Conservation (phyloP, 2,797 vertebrate species). For the Periophthalmus magnuspinnatus region DNA sequence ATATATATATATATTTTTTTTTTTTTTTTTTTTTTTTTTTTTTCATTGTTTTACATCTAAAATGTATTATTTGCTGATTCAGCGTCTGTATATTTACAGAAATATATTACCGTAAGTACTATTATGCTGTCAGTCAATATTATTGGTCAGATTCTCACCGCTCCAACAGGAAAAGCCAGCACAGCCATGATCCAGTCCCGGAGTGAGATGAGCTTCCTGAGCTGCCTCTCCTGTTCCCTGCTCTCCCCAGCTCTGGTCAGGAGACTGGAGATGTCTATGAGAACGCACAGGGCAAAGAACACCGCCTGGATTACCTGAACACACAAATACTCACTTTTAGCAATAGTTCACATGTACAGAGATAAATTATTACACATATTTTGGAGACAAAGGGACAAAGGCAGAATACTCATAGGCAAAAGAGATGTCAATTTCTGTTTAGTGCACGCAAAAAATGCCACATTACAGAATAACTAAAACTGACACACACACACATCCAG, state of each 20-base stretch:
- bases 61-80: background rate
- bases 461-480: background rate
- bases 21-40: too few relatives aligned
- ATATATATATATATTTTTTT: too few relatives aligned
- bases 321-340: background rate
- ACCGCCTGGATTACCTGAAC: conserved; percentile 93
- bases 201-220: conserved; percentile 90
- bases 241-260: conserved; percentile 89
- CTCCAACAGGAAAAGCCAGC: conserved; percentile 92
- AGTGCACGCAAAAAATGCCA: background rate
- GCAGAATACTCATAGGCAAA: background rate
- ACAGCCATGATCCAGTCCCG: conserved; percentile 96
- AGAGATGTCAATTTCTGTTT: background rate
- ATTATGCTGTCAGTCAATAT: background rate
- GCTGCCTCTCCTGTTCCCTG: conserved; percentile 92
- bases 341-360: background rate
- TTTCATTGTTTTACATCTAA: background rate
- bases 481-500: too few relatives aligned
- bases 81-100: background rate
- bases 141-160: conserved; percentile 79
- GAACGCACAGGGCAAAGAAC: conserved; percentile 93
- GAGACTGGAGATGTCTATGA: conserved; percentile 93
- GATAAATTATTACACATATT: background rate
- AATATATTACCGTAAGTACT: background rate
- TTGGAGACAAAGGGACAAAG: too few relatives aligned